phyloP scores from a whole-genome alignment of 2,113 vertebrate genomes.

The Polypterus bichir region DNA sequence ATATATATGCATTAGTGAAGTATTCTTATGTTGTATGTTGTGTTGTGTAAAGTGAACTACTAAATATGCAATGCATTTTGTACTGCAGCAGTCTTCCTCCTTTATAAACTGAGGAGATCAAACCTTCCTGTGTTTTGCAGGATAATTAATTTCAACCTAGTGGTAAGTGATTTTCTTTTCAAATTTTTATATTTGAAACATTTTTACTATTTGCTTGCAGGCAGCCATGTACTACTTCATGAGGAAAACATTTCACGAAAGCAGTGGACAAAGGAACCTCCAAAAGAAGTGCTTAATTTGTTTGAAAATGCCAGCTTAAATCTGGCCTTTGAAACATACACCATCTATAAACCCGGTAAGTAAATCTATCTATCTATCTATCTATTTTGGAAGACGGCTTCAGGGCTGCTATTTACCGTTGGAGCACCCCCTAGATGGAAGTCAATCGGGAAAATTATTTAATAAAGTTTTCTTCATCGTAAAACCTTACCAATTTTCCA shows the following conservation, averaged over 20 bases:
- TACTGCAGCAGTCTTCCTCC: too few relatives aligned
- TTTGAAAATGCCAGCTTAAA: constrained; percentile 60
- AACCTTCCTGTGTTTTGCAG: background rate
- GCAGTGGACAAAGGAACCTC: constrained; percentile 59
- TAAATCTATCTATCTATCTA: background rate
- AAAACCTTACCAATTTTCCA: background rate
- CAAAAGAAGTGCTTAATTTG: constrained; percentile 58
- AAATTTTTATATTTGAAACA: background rate
- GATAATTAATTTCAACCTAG: background rate
- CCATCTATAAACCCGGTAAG: constrained; percentile 62
- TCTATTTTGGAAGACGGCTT: too few relatives aligned
- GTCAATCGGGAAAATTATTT: too few relatives aligned
- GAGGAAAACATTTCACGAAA: constrained; percentile 40
- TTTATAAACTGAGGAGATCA: too few relatives aligned
- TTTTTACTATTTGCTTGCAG: constrained; percentile 22
- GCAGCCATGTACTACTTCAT: constrained; percentile 38
- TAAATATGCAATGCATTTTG: too few relatives aligned
- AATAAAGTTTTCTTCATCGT: too few relatives aligned
- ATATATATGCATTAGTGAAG: too few relatives aligned
- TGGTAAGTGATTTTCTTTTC: constrained; percentile 6
- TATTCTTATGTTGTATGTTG: too few relatives aligned
- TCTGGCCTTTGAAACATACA: constrained; percentile 71
- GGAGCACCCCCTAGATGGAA: too few relatives aligned
- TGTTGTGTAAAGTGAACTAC: too few relatives aligned
- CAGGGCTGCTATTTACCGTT: too few relatives aligned